These are phyloP conservation scores for Sympetrum striolatum DNA, from an alignment of 2,888 invertebrate genomes.

Conservation along the genomic window DNA sequence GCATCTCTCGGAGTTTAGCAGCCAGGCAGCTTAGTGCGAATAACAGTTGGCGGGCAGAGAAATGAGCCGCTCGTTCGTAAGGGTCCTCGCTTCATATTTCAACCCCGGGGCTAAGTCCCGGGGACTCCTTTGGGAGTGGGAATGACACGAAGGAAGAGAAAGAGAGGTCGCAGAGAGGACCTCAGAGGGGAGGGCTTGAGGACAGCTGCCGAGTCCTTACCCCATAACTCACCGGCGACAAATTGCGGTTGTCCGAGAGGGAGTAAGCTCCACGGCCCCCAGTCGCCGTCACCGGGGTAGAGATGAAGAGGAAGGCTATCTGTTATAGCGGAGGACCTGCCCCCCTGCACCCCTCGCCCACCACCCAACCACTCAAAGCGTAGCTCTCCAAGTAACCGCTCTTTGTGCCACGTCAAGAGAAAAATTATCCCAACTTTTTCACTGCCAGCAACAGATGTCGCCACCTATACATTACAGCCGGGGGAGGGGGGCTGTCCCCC, in stretches of 20 bases:
- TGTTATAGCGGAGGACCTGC: background rate
- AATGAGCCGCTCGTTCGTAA: background rate
- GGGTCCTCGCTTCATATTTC: conserved; percentile 28
- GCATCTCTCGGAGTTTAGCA: background rate
- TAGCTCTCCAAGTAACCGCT: conserved; percentile 36
- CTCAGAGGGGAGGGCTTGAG: background rate
- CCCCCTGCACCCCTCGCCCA: background rate
- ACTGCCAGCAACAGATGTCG: conserved; percentile 44
- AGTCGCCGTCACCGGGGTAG: conserved; percentile 16
- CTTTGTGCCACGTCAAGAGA: conserved; percentile 40
- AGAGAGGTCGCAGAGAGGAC: background rate
- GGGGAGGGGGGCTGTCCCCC: background rate
- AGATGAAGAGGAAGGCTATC: conserved; percentile 37
- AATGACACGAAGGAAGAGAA: background rate
- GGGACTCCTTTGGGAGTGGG: conserved; percentile 9
- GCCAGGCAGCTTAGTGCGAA: background rate
- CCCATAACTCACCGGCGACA: conserved; percentile 36
- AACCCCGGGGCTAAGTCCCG: background rate
- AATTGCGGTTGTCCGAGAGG: conserved; percentile 38
- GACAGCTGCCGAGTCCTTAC: conserved; percentile 37
- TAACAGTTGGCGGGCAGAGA: conserved; percentile 9
- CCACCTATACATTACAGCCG: conserved; percentile 36
- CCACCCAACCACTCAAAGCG: conserved; percentile 32
- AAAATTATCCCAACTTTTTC: conserved; percentile 44
- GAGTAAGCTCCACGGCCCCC: conserved; percentile 26